Evolutionary conservation across 2,888 invertebrate genomes (phyloP).

Genomic region (Tanaodytes sp.): DNA sequence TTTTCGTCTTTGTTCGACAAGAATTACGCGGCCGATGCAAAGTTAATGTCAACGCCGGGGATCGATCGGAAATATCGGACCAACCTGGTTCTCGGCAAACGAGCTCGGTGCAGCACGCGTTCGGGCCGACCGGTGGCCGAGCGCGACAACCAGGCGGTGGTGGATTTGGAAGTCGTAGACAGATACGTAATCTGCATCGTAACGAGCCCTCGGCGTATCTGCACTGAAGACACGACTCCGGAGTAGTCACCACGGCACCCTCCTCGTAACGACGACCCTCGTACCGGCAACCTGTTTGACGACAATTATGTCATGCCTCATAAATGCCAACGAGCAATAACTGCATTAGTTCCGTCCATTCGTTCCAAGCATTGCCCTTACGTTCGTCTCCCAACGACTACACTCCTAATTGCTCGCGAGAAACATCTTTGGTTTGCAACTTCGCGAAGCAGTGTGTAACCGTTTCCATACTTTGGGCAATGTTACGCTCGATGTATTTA

Average conservation of each 20-base stretch:
- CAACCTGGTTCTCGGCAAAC: constrained; percentile 80
- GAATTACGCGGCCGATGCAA: constrained; percentile 44
- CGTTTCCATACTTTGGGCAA: too few species aligned
- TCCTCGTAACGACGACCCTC: constrained; percentile 80
- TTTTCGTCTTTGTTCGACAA: constrained; percentile 53
- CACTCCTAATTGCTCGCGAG: constrained; percentile 11
- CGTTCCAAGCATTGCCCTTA: constrained; percentile 16
- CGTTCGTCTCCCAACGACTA: constrained; percentile 11
- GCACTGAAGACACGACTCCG: constrained; percentile 86
- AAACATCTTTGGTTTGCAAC: neutral
- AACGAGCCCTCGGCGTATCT: constrained; percentile 82
- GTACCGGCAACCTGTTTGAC: constrained; percentile 80
- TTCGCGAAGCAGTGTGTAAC: neutral
- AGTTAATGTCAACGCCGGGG: constrained; percentile 50
- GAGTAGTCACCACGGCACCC: constrained; percentile 79
- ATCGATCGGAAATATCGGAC: constrained; percentile 57
- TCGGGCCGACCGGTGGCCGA: constrained; percentile 77
- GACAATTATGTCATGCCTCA: constrained; percentile 46
- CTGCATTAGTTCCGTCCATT: constrained; percentile 17
- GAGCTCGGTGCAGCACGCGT: constrained; percentile 84
- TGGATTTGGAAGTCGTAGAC: constrained; percentile 83
- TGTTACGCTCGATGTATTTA: too few species aligned
- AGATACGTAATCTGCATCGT: constrained; percentile 84
- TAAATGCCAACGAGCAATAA: constrained; percentile 41
- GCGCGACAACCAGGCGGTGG: constrained; percentile 82